Conservation (phyloP, 2,113 vertebrate genomes). For the Tretioscincus oriximinensis region DNA sequence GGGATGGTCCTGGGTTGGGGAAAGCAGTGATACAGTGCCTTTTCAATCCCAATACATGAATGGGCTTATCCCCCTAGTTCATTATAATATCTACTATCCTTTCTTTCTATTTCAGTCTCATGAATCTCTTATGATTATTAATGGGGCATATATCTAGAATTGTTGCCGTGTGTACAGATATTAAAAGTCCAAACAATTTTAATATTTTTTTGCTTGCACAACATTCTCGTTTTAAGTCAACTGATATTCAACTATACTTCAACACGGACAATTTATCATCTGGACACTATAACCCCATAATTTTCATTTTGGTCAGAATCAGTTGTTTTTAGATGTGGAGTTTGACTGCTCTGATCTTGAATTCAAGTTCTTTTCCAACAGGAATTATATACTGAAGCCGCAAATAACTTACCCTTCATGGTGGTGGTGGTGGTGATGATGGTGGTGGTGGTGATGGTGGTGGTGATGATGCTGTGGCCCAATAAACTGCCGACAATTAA, state of each 20-base stretch:
- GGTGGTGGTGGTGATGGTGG: constrained; percentile 82
- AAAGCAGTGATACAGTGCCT: no score
- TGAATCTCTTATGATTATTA: no score
- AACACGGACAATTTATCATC: background rate
- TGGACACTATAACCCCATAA: background rate
- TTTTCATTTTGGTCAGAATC: background rate
- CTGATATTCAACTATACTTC: background rate
- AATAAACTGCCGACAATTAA: constrained; percentile 95
- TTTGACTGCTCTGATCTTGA: background rate
- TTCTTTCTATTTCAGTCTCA: background rate
- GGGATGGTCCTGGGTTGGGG: no score
- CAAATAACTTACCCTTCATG: constrained; percentile 85
- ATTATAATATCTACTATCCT: background rate
- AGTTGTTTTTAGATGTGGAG: background rate
- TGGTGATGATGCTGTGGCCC: constrained; percentile 94
- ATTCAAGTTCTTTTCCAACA: background rate
- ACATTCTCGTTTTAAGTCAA: background rate
- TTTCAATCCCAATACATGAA: no score
- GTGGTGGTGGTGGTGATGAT: constrained; percentile 78
- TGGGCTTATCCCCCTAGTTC: no score
- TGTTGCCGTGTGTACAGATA: background rate
- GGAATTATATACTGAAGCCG: background rate
- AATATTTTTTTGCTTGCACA: background rate
- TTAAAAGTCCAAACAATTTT: background rate
- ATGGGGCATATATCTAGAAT: background rate